Percentiles rank a stretch among this genome's conserved stretches.
Conservation (phyloP, 1,140 invertebrate species). For the Proales similis region DNA sequence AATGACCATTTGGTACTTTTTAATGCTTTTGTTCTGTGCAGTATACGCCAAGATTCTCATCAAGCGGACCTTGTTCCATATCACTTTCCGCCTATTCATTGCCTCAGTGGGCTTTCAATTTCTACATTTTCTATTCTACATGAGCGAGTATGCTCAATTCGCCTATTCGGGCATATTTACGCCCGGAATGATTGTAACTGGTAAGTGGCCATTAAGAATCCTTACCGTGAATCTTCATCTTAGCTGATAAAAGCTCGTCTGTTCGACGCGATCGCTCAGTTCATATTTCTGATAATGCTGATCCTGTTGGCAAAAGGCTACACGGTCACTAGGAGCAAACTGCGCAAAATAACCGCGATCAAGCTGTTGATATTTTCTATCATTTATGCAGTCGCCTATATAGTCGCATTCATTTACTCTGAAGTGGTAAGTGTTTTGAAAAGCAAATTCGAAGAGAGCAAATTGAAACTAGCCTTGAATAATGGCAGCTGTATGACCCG, state of each 20-base stretch:
- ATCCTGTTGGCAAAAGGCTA: constrained; percentile 78
- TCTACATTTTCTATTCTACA: constrained; percentile 61
- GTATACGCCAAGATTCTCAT: constrained; percentile 62
- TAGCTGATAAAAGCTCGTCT: constrained; percentile 60
- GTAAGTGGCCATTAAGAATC: constrained; percentile 52
- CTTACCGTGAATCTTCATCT: constrained; percentile 37
- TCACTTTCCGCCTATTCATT: constrained; percentile 78
- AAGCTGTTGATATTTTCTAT: constrained; percentile 74
- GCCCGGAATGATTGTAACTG: constrained; percentile 57
- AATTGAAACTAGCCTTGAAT: constrained; percentile 40
- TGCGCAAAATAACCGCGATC: constrained; percentile 62
- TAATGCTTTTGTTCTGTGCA: constrained; percentile 43
- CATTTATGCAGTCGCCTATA: constrained; percentile 64
- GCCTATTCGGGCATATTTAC: constrained; percentile 63
- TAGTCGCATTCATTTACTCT: constrained; percentile 69
- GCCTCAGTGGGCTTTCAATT: constrained; percentile 60
- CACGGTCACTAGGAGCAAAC: constrained; percentile 68
- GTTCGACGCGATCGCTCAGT: constrained; percentile 63
- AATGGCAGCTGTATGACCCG: constrained; percentile 70
- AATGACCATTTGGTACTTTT: constrained; percentile 47
- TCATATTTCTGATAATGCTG: constrained; percentile 65
- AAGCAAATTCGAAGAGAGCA: neutral
- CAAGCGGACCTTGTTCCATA: constrained; percentile 69
- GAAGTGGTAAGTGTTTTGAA: constrained; percentile 56
- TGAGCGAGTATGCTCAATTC: constrained; percentile 63